A percentile compares a stretch with the other conserved stretches of the same genome.
These are phyloP conservation scores for Panagrolaimus sp. DNA, from an alignment of 1,140 invertebrate genomes.

Conservation along the genomic window DNA sequence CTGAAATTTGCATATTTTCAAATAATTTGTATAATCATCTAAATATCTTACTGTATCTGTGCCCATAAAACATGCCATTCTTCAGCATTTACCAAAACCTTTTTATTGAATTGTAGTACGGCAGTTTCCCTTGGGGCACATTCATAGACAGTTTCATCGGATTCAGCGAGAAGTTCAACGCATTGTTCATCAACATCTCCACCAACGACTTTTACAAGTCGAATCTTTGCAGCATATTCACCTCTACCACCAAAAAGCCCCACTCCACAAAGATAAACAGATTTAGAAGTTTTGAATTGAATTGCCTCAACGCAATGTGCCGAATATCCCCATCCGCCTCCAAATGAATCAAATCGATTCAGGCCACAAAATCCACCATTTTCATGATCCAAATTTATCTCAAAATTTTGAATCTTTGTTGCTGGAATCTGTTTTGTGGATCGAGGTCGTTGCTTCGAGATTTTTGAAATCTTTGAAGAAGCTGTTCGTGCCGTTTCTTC, in stretches of 20 bases:
- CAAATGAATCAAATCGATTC: slow-evolving; percentile 85
- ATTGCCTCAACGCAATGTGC: slow-evolving; percentile 89
- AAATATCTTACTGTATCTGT: slow-evolving; percentile 49
- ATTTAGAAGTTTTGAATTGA: slow-evolving; percentile 82
- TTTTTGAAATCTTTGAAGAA: neutral
- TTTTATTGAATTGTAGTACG: slow-evolving; percentile 43
- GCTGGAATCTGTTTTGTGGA: neutral
- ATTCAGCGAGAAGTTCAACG: slow-evolving; percentile 82
- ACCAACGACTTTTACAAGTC: slow-evolving; percentile 70
- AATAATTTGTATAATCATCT: too few species aligned
- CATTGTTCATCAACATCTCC: slow-evolving; percentile 81
- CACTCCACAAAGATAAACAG: slow-evolving; percentile 83
- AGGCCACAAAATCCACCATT: slow-evolving; percentile 76
- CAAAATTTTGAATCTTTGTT: neutral
- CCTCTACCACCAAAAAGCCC: slow-evolving; percentile 91
- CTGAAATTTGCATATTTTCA: too few species aligned
- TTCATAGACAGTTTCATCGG: slow-evolving; percentile 69
- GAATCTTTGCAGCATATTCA: slow-evolving; percentile 79
- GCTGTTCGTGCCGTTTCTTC: slow-evolving; percentile 41
- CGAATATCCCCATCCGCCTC: slow-evolving; percentile 95
- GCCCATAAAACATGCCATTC: slow-evolving; percentile 54
- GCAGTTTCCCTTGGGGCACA: slow-evolving; percentile 50
- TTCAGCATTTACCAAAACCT: slow-evolving; percentile 33
- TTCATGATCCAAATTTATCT: slow-evolving; percentile 63
- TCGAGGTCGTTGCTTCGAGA: neutral